Percentiles rank a stretch among this genome's conserved stretches.
Conservation (phyloP, 2,888 invertebrate species). For the Microplitis deprimator region DNA sequence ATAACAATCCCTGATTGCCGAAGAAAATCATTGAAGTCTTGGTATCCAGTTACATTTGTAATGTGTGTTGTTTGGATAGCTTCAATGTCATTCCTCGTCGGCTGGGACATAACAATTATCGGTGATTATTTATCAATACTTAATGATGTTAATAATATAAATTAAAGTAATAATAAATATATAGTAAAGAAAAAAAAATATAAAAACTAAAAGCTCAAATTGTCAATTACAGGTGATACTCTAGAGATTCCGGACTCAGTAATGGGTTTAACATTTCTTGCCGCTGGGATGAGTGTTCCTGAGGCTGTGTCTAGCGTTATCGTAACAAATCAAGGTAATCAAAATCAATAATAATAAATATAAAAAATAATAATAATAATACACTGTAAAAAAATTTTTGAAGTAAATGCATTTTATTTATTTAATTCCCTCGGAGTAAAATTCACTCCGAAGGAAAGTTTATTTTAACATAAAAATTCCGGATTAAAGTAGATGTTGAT, state of each 20-base stretch:
- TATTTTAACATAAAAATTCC: too few species aligned
- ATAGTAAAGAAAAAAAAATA: conserved; percentile 8
- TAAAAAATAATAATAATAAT: conserved; percentile 13
- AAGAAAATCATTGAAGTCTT: conserved; percentile 72
- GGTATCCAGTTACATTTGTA: conserved; percentile 80
- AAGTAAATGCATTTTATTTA: too few species aligned
- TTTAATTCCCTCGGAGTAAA: too few species aligned
- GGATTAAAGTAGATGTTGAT: too few species aligned
- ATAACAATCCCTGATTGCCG: conserved; percentile 85
- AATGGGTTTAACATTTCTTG: conserved; percentile 87
- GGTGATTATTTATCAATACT: conserved; percentile 73
- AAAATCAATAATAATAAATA: conserved; percentile 12
- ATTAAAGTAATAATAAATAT: too few species aligned
- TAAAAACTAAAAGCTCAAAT: neutral
- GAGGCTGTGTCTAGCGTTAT: conserved; percentile 90
- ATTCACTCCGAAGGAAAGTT: too few species aligned
- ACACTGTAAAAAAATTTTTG: neutral
- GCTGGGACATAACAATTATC: conserved; percentile 87
- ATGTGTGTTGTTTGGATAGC: conserved; percentile 90
- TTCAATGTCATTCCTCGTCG: conserved; percentile 84
- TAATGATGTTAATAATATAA: neutral
- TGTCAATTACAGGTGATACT: conserved; percentile 77
- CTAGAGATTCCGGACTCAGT: conserved; percentile 87
- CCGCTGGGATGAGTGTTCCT: conserved; percentile 89
- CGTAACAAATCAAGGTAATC: conserved; percentile 83